Evolutionary conservation across 2,888 invertebrate species (phyloP).

Genomic region (Pandemis heparana): DNA sequence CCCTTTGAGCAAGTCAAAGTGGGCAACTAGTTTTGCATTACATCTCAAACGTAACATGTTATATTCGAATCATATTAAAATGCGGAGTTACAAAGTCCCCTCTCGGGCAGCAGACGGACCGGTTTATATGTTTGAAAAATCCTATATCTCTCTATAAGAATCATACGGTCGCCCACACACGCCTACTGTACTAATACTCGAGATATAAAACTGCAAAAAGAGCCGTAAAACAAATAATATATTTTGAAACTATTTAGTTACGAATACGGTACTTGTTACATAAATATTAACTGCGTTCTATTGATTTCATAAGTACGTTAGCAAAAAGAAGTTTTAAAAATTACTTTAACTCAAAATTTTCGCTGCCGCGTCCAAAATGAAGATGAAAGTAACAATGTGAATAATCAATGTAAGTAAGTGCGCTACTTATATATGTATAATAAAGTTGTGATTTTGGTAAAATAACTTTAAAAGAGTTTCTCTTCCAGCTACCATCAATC

Average conservation of each 20-base stretch:
- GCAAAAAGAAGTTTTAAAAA: no score
- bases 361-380: no score
- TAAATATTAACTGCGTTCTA: no score
- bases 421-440: no score
- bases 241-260: no score
- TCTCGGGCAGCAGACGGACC: slow-evolving; percentile 70
- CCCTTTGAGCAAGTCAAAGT: neutral
- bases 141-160: slow-evolving; percentile 79
- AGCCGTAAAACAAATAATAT: neutral
- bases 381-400: no score
- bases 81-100: slow-evolving; percentile 49
- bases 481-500: slow-evolving; percentile 55
- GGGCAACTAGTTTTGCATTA: neutral
- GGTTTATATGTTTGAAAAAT: slow-evolving; percentile 75
- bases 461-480: slow-evolving; percentile 22
- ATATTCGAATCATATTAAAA: slow-evolving; percentile 31
- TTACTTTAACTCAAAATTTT: no score
- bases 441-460: no score
- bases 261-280: no score
- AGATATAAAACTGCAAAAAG: slow-evolving; percentile 26
- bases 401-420: no score
- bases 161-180: slow-evolving; percentile 79
- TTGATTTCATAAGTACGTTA: no score
- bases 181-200: slow-evolving; percentile 55
- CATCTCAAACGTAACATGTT: neutral